These are phyloP conservation scores for Phacellophora camtschatica DNA, from an alignment of 30 jellyfish, hydroid and myxozoan genomes.

Conservation along the genomic window DNA sequence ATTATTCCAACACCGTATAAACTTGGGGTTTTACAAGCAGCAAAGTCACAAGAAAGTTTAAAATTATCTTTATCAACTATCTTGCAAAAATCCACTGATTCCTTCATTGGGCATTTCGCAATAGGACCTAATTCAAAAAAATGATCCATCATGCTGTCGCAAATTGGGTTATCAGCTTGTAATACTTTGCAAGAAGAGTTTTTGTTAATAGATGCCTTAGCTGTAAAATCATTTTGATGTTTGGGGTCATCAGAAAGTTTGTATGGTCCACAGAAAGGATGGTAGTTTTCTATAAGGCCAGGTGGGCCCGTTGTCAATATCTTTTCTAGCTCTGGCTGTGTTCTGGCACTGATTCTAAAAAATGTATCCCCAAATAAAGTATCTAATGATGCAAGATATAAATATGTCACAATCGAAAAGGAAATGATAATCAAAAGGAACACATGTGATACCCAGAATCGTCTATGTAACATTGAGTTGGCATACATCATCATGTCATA, in stretches of 20 bases:
- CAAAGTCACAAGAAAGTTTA: slow-evolving; percentile 6
- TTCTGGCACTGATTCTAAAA: too few relatives aligned
- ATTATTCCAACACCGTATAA: slow-evolving; percentile 4
- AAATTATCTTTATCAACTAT: neutral
- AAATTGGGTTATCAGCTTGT: neutral
- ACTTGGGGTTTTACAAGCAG: neutral
- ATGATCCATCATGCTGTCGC: neutral
- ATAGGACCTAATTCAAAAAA: neutral
- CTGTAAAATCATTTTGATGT: neutral
- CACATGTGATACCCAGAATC: too few relatives aligned
- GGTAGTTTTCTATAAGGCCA: neutral
- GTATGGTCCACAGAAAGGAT: slow-evolving; percentile 60
- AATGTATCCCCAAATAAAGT: too few relatives aligned
- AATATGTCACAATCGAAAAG: too few relatives aligned
- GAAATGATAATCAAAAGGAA: too few relatives aligned
- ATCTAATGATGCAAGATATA: too few relatives aligned
- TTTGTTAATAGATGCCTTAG: neutral
- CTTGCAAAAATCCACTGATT: neutral
- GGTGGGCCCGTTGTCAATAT: neutral
- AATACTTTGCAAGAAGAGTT: neutral
- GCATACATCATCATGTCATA: too few relatives aligned
- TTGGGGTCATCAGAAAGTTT: neutral
- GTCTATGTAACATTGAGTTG: too few relatives aligned
- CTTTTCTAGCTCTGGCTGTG: too few relatives aligned
- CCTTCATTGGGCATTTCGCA: neutral